Evolutionary conservation across 2,113 vertebrate genomes (phyloP).

Genomic region (Hystrix cristata): DNA sequence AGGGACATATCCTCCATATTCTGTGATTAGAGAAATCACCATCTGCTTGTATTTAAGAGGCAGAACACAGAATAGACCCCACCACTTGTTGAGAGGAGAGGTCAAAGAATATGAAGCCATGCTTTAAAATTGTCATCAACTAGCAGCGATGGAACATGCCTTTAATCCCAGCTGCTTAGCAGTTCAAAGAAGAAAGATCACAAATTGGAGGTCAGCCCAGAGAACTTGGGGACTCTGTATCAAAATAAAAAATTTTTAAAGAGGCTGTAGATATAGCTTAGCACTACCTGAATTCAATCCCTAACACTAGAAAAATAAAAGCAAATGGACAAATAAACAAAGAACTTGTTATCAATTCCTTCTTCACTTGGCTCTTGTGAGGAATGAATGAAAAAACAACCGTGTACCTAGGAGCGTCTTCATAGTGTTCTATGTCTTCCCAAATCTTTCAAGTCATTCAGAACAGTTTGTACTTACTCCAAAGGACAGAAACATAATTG

Average conservation of each 20-base stretch:
- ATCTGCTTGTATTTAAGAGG: background rate
- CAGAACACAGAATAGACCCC: background rate
- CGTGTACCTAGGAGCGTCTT: background rate
- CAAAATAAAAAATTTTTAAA: background rate
- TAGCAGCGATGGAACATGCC: background rate
- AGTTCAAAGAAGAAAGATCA: background rate
- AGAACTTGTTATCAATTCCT: background rate
- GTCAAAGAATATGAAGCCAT: conserved; percentile 31
- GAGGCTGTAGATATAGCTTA: background rate
- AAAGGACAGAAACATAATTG: background rate
- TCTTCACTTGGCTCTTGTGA: conserved; percentile 26
- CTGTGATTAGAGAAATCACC: background rate
- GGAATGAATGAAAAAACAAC: conserved; percentile 9
- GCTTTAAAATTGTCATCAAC: background rate
- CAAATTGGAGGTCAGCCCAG: background rate
- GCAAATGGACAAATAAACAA: background rate
- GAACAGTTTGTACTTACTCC: conserved; percentile 4
- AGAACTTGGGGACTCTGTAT: background rate
- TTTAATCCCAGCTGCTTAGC: background rate
- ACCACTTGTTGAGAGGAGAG: background rate
- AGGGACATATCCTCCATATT: background rate
- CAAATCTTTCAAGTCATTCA: background rate
- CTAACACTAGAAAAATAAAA: background rate
- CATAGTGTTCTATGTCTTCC: background rate
- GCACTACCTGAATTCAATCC: background rate